Evolutionary conservation across 2,113 vertebrate genomes (phyloP).

Genomic region (Anolis carolinensis): DNA sequence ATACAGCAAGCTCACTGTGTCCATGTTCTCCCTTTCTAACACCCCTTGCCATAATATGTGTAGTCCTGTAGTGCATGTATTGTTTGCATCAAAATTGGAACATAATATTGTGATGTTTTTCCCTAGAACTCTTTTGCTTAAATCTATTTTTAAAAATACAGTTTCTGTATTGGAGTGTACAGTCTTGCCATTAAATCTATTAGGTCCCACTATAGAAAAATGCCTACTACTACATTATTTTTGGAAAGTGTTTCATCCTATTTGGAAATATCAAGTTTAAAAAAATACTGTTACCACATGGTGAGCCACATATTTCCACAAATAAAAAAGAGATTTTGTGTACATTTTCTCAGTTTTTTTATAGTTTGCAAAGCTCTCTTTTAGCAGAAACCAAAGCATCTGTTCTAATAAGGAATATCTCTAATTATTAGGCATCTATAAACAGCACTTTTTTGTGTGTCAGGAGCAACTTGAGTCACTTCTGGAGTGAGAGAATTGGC

Average conservation of each 20-base stretch:
- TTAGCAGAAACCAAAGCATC: not conserved
- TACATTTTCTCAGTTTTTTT: not conserved
- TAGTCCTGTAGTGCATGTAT: not conserved
- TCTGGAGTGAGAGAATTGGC: no score
- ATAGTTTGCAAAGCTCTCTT: conserved; percentile 3
- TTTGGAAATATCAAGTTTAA: not conserved
- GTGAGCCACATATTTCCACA: conserved; percentile 25
- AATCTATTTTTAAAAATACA: not conserved
- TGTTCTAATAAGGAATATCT: not conserved
- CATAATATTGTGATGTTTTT: not conserved
- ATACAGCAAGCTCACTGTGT: no score
- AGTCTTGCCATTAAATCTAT: not conserved
- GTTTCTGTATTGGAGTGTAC: not conserved
- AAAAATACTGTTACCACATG: not conserved
- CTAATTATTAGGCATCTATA: not conserved
- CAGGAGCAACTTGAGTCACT: no score
- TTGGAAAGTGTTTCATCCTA: not conserved
- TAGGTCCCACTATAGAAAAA: not conserved
- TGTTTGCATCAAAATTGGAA: not conserved
- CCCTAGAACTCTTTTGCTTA: not conserved
- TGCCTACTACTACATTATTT: not conserved
- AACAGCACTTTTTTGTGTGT: no score
- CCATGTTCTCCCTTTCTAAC: no score
- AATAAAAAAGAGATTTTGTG: not conserved
- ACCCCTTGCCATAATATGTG: no score